Conservation (phyloP, 1,140 invertebrate species). For the Littorina saxatilis region DNA sequence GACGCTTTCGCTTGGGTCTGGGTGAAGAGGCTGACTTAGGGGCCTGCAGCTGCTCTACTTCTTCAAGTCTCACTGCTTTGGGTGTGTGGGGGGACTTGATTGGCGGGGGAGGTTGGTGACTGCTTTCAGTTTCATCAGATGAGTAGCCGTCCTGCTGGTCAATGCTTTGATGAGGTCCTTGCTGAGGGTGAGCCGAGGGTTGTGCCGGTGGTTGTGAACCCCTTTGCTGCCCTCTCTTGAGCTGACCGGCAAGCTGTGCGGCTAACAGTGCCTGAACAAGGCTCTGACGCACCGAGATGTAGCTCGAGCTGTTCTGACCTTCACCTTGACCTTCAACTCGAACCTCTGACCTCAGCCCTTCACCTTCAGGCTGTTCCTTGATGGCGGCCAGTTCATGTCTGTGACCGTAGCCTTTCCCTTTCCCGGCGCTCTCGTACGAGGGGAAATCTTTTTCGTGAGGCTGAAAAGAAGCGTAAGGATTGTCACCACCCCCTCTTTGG, state of each 20-base stretch:
- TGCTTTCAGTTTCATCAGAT: too few relatives aligned
- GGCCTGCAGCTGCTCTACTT: background rate
- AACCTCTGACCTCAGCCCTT: background rate
- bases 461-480: background rate
- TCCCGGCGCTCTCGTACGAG: background rate
- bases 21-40: background rate
- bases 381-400: background rate
- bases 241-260: background rate
- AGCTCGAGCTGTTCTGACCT: background rate
- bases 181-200: background rate
- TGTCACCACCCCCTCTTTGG: background rate
- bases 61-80: background rate
- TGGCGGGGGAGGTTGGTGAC: background rate
- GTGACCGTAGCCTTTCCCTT: background rate
- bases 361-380: background rate
- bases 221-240: background rate
- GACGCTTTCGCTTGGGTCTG: conserved; percentile 4
- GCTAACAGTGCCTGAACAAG: background rate
- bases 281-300: background rate
- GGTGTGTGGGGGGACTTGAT: background rate
- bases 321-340: background rate
- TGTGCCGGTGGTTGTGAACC: background rate
- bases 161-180: too few relatives aligned
- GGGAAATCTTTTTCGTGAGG: too few relatives aligned
- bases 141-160: background rate